A percentile compares a stretch with the other conserved stretches of the same genome.
phyloP scores from a whole-genome alignment of 2,113 vertebrate species.

The Larimichthys crocea region DNA sequence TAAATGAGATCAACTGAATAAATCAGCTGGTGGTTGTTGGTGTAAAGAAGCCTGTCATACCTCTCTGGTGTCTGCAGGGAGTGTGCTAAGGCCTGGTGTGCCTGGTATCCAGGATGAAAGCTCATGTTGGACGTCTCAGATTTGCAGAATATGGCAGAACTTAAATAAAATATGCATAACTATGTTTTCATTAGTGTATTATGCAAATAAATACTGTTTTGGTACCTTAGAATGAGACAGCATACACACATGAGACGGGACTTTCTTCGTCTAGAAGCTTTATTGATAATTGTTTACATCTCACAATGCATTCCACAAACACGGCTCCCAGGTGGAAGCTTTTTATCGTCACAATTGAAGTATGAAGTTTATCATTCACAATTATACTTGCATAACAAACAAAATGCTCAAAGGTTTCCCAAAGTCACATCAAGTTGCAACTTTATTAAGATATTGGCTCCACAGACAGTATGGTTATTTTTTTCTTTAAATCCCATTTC shows the following conservation, averaged over 20 bases:
- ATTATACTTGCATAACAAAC: slow-evolving; percentile 90
- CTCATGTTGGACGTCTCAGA: too few relatives aligned
- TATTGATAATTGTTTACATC: slow-evolving; percentile 96
- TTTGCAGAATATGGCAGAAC: too few relatives aligned
- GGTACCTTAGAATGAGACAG: too few relatives aligned
- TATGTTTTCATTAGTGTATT: too few relatives aligned
- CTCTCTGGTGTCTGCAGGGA: too few relatives aligned
- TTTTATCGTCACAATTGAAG: slow-evolving; percentile 88
- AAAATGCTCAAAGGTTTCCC: slow-evolving; percentile 84
- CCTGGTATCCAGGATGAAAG: too few relatives aligned
- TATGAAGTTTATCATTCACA: slow-evolving; percentile 89
- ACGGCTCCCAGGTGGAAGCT: slow-evolving; percentile 87
- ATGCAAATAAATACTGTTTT: too few relatives aligned
- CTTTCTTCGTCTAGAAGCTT: slow-evolving; percentile 92
- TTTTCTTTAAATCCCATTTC: slow-evolving; percentile 62
- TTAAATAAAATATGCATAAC: too few relatives aligned
- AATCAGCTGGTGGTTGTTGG: too few relatives aligned
- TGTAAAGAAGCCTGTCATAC: too few relatives aligned
- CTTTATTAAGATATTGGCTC: slow-evolving; percentile 87
- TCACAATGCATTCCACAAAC: slow-evolving; percentile 99
- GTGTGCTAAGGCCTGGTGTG: too few relatives aligned
- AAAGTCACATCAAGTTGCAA: slow-evolving; percentile 88
- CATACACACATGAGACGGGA: slow-evolving; percentile 27
- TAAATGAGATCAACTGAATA: too few relatives aligned
- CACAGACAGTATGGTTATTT: slow-evolving; percentile 83